phyloP scores from a whole-genome alignment of 2,797 vertebrate genomes.

The Falco concolor region DNA sequence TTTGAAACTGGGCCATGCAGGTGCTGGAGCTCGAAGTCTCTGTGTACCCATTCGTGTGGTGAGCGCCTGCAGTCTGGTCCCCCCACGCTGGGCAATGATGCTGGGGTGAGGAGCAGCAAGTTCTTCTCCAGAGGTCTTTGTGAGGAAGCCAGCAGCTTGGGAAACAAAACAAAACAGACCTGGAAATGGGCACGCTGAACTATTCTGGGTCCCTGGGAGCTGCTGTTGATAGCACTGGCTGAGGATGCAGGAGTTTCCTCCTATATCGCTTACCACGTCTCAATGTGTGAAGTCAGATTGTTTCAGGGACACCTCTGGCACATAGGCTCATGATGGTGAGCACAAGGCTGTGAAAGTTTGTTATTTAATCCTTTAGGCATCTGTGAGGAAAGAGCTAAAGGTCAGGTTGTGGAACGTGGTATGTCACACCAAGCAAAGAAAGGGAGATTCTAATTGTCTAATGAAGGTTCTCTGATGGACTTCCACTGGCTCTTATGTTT shows the following conservation, averaged over 20 bases:
- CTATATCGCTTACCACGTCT: rapidly evolving
- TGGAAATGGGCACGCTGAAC: background rate
- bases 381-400: background rate
- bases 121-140: background rate
- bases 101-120: background rate
- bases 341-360: background rate
- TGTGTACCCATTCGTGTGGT: rapidly evolving
- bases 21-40: background rate
- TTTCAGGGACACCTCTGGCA: background rate
- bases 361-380: background rate
- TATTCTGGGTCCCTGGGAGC: background rate
- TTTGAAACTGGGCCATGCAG: background rate
- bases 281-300: background rate
- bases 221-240: background rate
- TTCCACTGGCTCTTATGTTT: background rate
- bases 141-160: background rate
- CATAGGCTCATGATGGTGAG: background rate
- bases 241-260: background rate
- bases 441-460: background rate
- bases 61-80: rapidly evolving
- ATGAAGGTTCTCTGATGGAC: background rate
- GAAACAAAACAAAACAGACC: background rate
- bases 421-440: background rate
- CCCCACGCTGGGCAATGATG: background rate
- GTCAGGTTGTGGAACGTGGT: background rate